Evolutionary conservation across 2,113 vertebrate genomes (phyloP).

Genomic region (Lamprologus speciosus): DNA sequence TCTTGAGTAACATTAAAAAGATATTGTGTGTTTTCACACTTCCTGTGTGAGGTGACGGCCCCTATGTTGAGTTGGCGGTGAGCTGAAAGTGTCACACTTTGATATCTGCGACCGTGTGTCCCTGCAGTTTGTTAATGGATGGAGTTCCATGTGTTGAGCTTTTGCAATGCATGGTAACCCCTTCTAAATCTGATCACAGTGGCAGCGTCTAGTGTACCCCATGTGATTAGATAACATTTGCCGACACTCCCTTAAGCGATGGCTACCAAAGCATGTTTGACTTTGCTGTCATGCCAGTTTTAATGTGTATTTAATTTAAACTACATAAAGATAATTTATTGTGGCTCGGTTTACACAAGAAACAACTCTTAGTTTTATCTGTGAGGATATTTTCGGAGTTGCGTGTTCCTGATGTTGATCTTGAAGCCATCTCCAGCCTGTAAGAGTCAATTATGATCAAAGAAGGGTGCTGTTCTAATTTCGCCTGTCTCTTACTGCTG

Average conservation of each 20-base stretch:
- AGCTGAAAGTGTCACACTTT: not conserved
- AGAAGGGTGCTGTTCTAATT: not conserved
- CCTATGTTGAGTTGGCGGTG: not conserved
- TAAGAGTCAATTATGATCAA: not conserved
- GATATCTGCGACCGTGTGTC: not conserved
- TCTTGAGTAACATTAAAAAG: not conserved
- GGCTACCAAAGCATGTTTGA: constrained; percentile 13
- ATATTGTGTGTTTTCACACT: not conserved
- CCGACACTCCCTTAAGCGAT: not conserved
- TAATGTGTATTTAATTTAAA: not conserved
- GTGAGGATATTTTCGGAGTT: not conserved
- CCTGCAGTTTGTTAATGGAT: not conserved
- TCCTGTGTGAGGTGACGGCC: not conserved
- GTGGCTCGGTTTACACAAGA: not conserved
- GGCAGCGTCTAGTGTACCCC: not conserved
- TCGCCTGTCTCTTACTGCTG: not conserved
- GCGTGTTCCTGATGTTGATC: not conserved
- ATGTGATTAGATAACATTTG: not conserved
- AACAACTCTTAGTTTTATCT: not conserved
- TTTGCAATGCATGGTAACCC: constrained; percentile 31
- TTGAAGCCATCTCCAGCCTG: not conserved
- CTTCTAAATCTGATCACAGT: constrained; percentile 15
- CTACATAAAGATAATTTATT: not conserved
- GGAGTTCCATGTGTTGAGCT: constrained; percentile 30
- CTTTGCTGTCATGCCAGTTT: not conserved